Base-by-base conservation (phyloP, 2,888 invertebrate species). In the Caenorhabditis sulstoni region DNA sequence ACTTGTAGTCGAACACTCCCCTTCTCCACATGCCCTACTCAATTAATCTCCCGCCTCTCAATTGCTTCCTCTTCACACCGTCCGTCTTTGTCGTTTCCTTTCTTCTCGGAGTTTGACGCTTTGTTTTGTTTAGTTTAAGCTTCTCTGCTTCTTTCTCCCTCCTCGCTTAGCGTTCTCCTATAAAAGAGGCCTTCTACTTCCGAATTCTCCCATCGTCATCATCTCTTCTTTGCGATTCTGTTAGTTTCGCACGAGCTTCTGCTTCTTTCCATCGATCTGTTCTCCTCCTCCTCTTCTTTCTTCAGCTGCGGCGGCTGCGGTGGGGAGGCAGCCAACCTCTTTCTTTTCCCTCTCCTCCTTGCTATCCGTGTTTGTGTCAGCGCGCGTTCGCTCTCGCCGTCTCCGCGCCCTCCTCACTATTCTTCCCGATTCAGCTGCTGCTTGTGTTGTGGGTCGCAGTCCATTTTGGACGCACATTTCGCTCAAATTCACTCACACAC, bases 401-500 rank as follows among this genome's bases (percentile, higher is more conserved):
- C 44, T 65, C 41, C 61, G 37, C 59, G 61, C 47, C 52, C 41
- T 16, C 12, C 52, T 61, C 44, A 5, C 44, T 16, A 29, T 18
- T 50, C 64, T 52, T 23, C 52, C 57, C 41, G 57, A 57, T 57
- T 57, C 57, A 57, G 57, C 57, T 57, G 57, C 57, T 57, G 41
- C n/a, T 57, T 29, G 29, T 29, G 29, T 29, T 29, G 29, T 29
- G 29, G 41, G 57, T 44, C 57, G 57, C 57, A 50, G 62, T 62
- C 49, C 47, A 50, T 62, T 62, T 62, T 62, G 49, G 49, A 62
- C 66, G 57, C 67, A 58, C 58, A 67, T 67, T 67, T 58, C 65
- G 59, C 59, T 76, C 64, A 45, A 22, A 61, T 53, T 73, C 64
- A 18, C 66, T 76, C 68, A 55, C 59, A 20, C 75, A 11, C 53